Evolutionary conservation across 2,888 invertebrate species (phyloP).

Genomic region (Aleiodes testaceus): DNA sequence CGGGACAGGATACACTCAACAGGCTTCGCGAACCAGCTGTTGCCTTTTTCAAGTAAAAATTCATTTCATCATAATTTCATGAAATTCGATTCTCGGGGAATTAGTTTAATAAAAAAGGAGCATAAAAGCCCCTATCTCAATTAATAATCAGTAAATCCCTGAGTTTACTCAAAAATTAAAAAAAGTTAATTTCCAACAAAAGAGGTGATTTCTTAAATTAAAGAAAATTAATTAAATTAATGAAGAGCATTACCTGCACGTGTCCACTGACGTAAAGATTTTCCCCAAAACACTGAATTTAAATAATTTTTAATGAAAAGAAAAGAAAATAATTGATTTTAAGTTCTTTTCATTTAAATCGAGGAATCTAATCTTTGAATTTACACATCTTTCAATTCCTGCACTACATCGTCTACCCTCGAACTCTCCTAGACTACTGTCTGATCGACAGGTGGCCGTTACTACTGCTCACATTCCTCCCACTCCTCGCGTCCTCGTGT

Average conservation of each 20-base stretch:
- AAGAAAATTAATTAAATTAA: not conserved
- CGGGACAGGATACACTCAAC: slow-evolving; percentile 35
- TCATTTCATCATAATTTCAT: not conserved
- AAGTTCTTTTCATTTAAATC: not conserved
- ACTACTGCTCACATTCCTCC: slow-evolving; percentile 40
- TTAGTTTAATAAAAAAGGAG: not conserved
- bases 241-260: not conserved
- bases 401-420: slow-evolving; percentile 41
- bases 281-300: not conserved
- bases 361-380: not conserved
- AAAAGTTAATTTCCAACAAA: too few relatives aligned
- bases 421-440: slow-evolving; percentile 47
- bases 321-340: not conserved
- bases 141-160: too few relatives aligned
- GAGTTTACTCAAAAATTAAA: too few relatives aligned
- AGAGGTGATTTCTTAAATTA: too few relatives aligned
- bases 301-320: slow-evolving; percentile 2
- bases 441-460: slow-evolving; percentile 57
- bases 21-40: slow-evolving; percentile 39
- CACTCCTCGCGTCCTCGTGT: not conserved
- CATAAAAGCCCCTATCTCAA: too few relatives aligned
- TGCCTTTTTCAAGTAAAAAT: slow-evolving; percentile 13
- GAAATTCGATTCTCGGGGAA: not conserved
- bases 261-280: slow-evolving; percentile 5
- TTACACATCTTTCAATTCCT: slow-evolving; percentile 17